Evolutionary conservation across 2,797 vertebrate species (phyloP).

Genomic region (Pseudochirops corinnae): DNA sequence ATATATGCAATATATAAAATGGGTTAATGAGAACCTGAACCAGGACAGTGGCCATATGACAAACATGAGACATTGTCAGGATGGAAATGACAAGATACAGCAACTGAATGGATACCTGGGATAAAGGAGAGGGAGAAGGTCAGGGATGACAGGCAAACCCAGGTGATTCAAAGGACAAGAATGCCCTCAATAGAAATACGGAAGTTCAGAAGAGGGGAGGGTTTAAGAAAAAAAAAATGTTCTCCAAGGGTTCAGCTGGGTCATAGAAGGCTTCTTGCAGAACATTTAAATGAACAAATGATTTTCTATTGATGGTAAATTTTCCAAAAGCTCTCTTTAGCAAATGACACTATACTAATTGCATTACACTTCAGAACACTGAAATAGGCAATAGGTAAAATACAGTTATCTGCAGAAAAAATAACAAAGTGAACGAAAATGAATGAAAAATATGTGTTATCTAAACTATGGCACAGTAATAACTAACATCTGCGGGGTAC

Average conservation of each 20-base stretch:
- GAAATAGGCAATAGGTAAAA: background rate
- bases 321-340: background rate
- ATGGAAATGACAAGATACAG: background rate
- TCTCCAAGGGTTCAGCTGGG: background rate
- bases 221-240: background rate
- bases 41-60: background rate
- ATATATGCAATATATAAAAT: background rate
- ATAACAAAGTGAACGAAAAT: background rate
- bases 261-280: background rate
- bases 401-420: background rate
- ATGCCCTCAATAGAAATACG: background rate
- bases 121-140: background rate
- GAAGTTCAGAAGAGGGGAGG: background rate
- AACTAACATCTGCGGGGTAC: background rate
- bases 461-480: background rate
- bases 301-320: background rate
- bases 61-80: background rate
- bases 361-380: background rate
- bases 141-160: background rate
- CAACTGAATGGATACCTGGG: background rate
- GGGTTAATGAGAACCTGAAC: background rate
- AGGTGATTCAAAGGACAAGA: background rate
- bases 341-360: background rate
- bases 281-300: background rate
- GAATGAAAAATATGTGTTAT: background rate